Conservation (phyloP, 2,888 invertebrate genomes). For the Papilio elwesi region DNA sequence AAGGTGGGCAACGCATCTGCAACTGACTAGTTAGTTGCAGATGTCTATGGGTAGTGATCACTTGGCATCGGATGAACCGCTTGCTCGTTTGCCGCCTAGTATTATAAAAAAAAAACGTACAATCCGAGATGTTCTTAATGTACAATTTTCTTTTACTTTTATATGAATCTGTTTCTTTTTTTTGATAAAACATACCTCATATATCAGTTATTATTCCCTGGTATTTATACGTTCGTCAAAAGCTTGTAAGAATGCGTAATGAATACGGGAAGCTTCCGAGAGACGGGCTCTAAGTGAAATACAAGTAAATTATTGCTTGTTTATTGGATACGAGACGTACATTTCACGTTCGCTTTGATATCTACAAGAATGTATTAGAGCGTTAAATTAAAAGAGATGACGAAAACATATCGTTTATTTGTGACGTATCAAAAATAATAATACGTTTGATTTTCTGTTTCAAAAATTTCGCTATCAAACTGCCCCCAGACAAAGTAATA, state of each 20-base stretch:
- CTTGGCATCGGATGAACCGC: no score
- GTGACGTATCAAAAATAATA: not conserved
- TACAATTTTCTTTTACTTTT: no score
- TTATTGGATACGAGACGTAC: slow-evolving; percentile 1
- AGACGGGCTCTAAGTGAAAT: not conserved
- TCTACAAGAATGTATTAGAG: not conserved
- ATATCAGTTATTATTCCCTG: no score
- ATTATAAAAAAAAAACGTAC: no score
- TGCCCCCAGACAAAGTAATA: no score
- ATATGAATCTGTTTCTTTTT: not conserved
- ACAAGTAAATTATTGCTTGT: not conserved
- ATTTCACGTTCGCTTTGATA: not conserved
- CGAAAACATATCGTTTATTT: not conserved
- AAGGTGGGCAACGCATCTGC: no score
- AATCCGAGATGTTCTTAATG: no score
- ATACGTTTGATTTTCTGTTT: not conserved
- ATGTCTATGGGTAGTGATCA: no score
- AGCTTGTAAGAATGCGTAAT: not conserved
- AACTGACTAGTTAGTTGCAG: no score
- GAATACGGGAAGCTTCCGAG: not conserved
- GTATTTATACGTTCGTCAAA: not conserved
- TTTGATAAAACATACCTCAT: not conserved
- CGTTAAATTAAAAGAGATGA: not conserved
- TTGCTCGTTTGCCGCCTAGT: no score
- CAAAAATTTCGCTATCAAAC: no score